phyloP scores from a whole-genome alignment of 2,888 invertebrate species.

The Andrena bucephala region DNA sequence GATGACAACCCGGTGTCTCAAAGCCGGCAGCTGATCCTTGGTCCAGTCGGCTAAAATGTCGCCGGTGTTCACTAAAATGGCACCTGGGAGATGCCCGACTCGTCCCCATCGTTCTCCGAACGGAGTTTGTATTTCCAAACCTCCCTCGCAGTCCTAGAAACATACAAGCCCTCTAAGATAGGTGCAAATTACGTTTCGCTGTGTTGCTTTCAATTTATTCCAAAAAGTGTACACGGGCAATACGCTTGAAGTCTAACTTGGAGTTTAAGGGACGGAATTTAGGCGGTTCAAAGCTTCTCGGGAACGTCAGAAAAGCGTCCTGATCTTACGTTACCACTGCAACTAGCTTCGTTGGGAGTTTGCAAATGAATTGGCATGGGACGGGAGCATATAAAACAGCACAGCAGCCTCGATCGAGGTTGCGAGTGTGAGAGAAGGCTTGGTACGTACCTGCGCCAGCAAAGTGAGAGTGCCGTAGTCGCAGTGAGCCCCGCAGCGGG shows the following conservation, averaged over 20 bases:
- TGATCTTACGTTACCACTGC: too few species aligned
- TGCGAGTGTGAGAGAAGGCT: not conserved
- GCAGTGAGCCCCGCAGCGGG: constrained; percentile 90
- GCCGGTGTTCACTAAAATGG: constrained; percentile 91
- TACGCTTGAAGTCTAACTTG: not conserved
- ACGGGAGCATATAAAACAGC: too few species aligned
- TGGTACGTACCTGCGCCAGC: constrained; percentile 86
- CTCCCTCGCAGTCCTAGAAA: constrained; percentile 90
- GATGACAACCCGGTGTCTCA: constrained; percentile 91
- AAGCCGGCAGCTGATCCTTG: constrained; percentile 89
- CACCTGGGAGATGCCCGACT: constrained; percentile 91
- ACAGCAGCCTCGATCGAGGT: too few species aligned
- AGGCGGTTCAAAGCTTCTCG: too few species aligned
- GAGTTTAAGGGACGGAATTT: not conserved
- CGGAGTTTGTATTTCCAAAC: constrained; percentile 89
- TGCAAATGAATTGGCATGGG: too few species aligned
- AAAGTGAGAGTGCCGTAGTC: constrained; percentile 92
- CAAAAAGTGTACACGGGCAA: not conserved
- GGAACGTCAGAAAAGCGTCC: too few species aligned
- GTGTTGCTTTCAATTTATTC: not conserved
- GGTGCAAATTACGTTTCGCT: not conserved
- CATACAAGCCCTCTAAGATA: not conserved
- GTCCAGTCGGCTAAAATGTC: constrained; percentile 92
- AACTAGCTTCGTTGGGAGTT: too few species aligned
- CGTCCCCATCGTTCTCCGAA: constrained; percentile 90